phyloP scores from a whole-genome alignment of 2,113 vertebrate genomes.

The Podarcis raffonei region DNA sequence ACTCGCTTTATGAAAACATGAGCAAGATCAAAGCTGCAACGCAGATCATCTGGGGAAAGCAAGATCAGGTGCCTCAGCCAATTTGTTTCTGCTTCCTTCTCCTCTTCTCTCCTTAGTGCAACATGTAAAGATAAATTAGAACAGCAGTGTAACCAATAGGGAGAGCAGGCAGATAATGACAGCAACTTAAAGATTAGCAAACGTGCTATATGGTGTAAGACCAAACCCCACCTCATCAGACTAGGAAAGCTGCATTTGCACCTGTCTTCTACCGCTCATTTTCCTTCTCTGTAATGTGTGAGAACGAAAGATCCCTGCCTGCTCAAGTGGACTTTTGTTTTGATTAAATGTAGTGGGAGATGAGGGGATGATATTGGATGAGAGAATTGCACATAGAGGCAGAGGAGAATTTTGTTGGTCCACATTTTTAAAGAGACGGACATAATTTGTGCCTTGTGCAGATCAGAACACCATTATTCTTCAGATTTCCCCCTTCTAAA shows the following conservation, averaged over 20 bases:
- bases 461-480: background rate
- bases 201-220: background rate
- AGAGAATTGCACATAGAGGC: background rate
- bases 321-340: background rate
- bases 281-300: background rate
- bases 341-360: background rate
- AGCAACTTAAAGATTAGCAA: background rate
- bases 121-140: background rate
- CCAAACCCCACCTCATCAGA: background rate
- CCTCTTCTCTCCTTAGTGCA: too few relatives aligned
- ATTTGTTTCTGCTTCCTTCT: background rate
- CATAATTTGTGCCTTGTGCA: background rate
- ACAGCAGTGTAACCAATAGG: background rate
- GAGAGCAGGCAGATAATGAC: background rate
- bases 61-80: conserved; percentile 85
- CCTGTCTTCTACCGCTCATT: too few relatives aligned
- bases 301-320: background rate
- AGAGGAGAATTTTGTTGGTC: too few relatives aligned
- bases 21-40: conserved; percentile 85
- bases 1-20: conserved; percentile 86
- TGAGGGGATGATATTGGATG: background rate
- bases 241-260: too few relatives aligned
- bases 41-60: conserved; percentile 93
- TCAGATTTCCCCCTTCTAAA: background rate
- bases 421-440: too few relatives aligned